Evolutionary conservation across 2,888 invertebrate species (phyloP), one percentile per base, ranked within the genome.

Genomic region (Drosophila koepferae): DNA sequence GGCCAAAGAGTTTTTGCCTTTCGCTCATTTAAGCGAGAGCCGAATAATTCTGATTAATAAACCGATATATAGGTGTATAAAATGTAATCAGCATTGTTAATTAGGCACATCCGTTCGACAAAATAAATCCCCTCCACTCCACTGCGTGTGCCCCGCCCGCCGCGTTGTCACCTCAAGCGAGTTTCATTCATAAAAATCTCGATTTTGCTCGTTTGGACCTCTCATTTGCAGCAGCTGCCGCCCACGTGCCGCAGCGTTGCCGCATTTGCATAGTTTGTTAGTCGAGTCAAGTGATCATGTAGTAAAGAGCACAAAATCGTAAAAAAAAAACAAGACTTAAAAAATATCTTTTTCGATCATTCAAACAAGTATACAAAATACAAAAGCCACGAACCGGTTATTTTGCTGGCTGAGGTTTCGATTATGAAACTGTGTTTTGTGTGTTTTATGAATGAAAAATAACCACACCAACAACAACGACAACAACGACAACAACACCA

Each of bases 221-320:
- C 44, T 61, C 72, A 74, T 68, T 79, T 72, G 78, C 75, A 72
- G 40, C 67, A 70, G 71, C 67, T 51, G 80, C 63, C 72, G 80
- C 84, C 84, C 84, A 84, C 84, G 87, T 78, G 74, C 72, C 73
- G 38, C 48, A 59, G 55, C 62, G 77, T 63, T 85, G 66, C 72
- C 77, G 71, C 76, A 84, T 84, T 84, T 85, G 88, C 88, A 88
- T 87, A 86, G 86, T 79, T 77, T 83, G 83, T 83, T 82, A 85
- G 88, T 71, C 79, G 74, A 87, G 79, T 73, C 80, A 75, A 82
- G 78, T 81, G 80, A 78, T 72, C 74, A 70, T 67, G 72, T 85
- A 84, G 80, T 82, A 82, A 74, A 78, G 63, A 67, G 67, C 86
- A 87, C 80, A 85, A 87, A 86, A 82, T 85, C 88, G 85, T 87